Percentiles rank a stretch among this genome's conserved stretches.
phyloP scores from a whole-genome alignment of 2,113 vertebrate species.

The Ginglymostoma cirratum region DNA sequence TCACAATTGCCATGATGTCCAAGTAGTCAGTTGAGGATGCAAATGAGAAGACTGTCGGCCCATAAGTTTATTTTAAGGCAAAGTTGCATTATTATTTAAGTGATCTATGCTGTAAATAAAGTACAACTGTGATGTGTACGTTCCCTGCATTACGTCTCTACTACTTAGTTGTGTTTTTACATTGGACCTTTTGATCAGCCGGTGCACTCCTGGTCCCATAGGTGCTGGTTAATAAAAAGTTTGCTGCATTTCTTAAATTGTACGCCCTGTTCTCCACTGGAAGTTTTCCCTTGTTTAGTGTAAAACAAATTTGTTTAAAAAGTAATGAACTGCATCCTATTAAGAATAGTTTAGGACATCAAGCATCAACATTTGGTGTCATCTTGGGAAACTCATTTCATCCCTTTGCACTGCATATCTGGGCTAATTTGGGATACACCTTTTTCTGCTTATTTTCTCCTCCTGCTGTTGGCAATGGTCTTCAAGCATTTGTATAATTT shows the following conservation, averaged over 20 bases:
- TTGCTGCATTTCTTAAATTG: background rate
- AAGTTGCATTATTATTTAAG: too few species aligned
- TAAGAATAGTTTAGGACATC: background rate
- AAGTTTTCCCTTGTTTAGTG: background rate
- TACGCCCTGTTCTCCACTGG: background rate
- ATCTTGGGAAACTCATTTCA: background rate
- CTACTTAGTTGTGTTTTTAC: too few species aligned
- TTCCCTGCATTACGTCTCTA: too few species aligned
- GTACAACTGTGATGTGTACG: too few species aligned
- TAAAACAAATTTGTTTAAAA: background rate
- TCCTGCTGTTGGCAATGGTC: background rate
- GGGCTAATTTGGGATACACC: background rate
- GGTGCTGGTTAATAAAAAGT: too few species aligned
- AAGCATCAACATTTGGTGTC: background rate
- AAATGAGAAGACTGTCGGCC: too few species aligned
- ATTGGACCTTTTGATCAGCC: too few species aligned
- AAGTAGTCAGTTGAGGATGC: too few species aligned
- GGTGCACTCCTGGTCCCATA: too few species aligned
- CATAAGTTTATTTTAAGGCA: too few species aligned
- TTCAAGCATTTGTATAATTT: background rate
- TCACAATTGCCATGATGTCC: too few species aligned
- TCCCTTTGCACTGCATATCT: background rate
- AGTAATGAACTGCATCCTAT: background rate
- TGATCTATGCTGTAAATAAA: too few species aligned
- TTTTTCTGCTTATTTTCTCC: background rate